Evolutionary conservation across 2,888 invertebrate species (phyloP).

Genomic region (Eupithecia tripunctaria): DNA sequence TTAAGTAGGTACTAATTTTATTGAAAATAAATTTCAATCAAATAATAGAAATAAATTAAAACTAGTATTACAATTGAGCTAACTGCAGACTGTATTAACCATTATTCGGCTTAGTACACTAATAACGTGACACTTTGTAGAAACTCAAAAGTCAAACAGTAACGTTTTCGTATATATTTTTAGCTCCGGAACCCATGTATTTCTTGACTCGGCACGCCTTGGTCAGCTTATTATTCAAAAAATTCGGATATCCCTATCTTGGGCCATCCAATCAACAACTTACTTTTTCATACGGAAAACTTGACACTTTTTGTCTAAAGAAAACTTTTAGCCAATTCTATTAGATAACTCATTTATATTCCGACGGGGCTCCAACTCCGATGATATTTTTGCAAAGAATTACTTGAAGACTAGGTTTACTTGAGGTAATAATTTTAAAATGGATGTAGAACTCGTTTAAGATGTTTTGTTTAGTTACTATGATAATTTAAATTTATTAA

Average conservation of each 20-base stretch:
- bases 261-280: conserved; percentile 52
- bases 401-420: conserved; percentile 41
- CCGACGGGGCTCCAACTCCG: conserved; percentile 54
- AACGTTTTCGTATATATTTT: not conserved
- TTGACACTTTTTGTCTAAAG: conserved; percentile 60
- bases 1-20: too few species aligned
- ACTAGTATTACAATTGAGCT: too few species aligned
- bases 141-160: not conserved
- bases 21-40: too few species aligned
- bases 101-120: not conserved
- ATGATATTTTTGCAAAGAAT: conserved; percentile 55
- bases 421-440: conserved; percentile 18
- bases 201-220: not conserved
- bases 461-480: too few species aligned
- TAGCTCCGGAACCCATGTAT: not conserved
- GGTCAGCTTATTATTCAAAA: conserved; percentile 25
- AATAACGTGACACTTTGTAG: not conserved
- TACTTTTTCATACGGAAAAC: conserved; percentile 55
- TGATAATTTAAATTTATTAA: too few species aligned
- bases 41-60: too few species aligned
- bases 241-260: conserved; percentile 23
- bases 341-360: conserved; percentile 69
- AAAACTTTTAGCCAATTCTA: conserved; percentile 67
- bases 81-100: too few species aligned
- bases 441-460: conserved; percentile 9